Percentiles rank a stretch among this genome's conserved stretches.
Conservation (phyloP, 2,113 vertebrate genomes). For the rabbit (Oryctolagus cuniculus) region mOryCun1.1 NC_091445.1:79748501-79749000, state of each 20-base stretch:
- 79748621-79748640: neutral
- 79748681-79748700: neutral
- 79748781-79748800: slow-evolving; percentile 60
- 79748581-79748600: neutral
- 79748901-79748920: slow-evolving; percentile 29
- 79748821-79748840: slow-evolving; percentile 21
- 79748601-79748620: neutral
- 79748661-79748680: too few relatives aligned
- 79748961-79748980: neutral
- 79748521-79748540: slow-evolving; percentile 17
- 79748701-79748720: slow-evolving; percentile 64
- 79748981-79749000: neutral
- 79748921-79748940: neutral
- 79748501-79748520: neutral
- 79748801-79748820: slow-evolving; percentile 48
- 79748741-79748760: neutral
- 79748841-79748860: neutral
- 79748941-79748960: slow-evolving; percentile 9
- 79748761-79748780: slow-evolving; percentile 2
- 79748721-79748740: neutral
- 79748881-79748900: neutral
- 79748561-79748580: neutral
- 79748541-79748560: neutral
- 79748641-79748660: neutral
- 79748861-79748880: neutral